Evolutionary conservation across 2,888 invertebrate genomes (phyloP).

Genomic region (Pristionchus arcanus): DNA sequence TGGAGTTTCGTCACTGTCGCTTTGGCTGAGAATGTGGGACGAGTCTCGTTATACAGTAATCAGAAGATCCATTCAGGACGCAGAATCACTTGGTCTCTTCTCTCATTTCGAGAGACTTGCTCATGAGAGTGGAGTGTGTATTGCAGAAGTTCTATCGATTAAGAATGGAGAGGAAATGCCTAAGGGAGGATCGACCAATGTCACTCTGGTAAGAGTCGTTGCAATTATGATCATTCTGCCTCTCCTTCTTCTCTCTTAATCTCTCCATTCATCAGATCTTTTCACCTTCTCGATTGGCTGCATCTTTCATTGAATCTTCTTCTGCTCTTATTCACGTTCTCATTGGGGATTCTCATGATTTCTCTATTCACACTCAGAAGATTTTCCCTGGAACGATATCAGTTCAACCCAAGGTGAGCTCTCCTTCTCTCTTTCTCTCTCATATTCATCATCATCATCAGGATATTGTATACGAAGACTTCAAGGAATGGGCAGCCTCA

Average conservation of each 20-base stretch:
- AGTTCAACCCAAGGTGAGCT: conserved; percentile 70
- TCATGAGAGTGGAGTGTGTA: conserved; percentile 71
- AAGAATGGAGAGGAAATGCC: conserved; percentile 55
- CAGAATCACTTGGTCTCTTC: conserved; percentile 70
- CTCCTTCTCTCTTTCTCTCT: not conserved
- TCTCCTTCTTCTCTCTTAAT: not conserved
- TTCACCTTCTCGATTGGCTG: conserved; percentile 42
- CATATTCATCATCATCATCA: conserved; percentile 18
- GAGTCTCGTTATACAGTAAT: not conserved
- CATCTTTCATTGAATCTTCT: conserved; percentile 54
- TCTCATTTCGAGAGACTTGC: conserved; percentile 72
- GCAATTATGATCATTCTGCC: not conserved
- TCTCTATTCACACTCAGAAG: conserved; percentile 68
- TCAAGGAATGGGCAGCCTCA: conserved; percentile 74
- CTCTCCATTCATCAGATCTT: conserved; percentile 36
- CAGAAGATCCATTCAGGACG: conserved; percentile 59
- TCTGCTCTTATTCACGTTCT: conserved; percentile 67
- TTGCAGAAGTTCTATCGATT: conserved; percentile 69
- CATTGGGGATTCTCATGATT: conserved; percentile 78
- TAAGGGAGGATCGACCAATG: conserved; percentile 69
- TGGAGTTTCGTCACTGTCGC: conserved; percentile 76
- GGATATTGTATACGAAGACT: conserved; percentile 72
- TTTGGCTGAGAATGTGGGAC: conserved; percentile 64
- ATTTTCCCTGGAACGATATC: conserved; percentile 73
- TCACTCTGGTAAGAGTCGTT: conserved; percentile 72